Base-by-base conservation (phyloP, 2,888 invertebrate genomes). In the Seira ritae region DNA sequence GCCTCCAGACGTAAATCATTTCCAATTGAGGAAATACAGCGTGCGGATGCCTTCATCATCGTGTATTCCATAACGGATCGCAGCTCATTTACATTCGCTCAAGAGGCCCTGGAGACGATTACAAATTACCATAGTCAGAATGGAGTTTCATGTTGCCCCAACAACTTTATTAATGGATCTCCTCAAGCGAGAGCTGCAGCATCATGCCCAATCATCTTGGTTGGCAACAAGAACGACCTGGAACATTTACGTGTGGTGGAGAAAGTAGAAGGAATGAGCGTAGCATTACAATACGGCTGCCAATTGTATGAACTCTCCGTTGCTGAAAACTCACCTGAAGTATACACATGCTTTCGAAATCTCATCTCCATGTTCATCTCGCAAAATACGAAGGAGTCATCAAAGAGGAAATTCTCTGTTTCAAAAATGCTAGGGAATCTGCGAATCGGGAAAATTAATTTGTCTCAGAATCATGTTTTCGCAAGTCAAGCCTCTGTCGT, bases 221-320 rank as follows among this genome's bases (percentile, higher is more conserved):
- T 96, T 62, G 96, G 94, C 80, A 96, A 96, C 92, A 96, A 96
- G 91, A 94, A 94, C 50, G 96, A 96, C 91, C 92, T 96, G 90
- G 95, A 95, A 90, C 95, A 95, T 91, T 92, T 95, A 82, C 92
- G 95, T 93, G 93, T 94, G 93, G 95, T 95, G 90, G 93, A 94
- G 66, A 94, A 94, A 90, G 93, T 93, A 79, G 95, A 95, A 90
- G 95, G 95, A 19, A 93, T 94, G 88, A 92, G 93, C 31, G 90
- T 94, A 50, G 94, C 95, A 62, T 92, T 94, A 60, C 93, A 94
- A 80, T 89, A 88, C 75, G 93, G 94, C 20, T 94, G 94, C 87
- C 94, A 94, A 70, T 96, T 95, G 91, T 94, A 94, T 91, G 95
- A 96, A 91, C 94, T 95, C 17, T 95, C 95, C 22, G 95, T 95